Evolutionary conservation across 2,113 vertebrate species (phyloP).

Genomic region (Canis aureus): DNA sequence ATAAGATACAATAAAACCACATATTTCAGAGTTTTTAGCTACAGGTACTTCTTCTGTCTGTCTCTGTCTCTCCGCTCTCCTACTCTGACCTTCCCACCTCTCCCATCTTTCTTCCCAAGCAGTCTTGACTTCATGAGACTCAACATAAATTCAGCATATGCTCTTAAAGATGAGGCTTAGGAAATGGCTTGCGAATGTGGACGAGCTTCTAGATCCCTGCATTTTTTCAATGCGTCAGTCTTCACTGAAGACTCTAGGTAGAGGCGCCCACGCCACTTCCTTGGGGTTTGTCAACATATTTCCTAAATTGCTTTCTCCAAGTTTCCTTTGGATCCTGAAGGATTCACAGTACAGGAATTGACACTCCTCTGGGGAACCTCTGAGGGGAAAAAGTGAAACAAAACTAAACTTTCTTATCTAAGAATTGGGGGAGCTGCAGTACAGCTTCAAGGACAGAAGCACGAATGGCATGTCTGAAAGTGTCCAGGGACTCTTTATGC

Average conservation of each 20-base stretch:
- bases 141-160: background rate
- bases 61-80: background rate
- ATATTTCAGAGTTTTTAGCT: slow-evolving; percentile 11
- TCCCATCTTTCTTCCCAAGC: background rate
- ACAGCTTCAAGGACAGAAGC: background rate
- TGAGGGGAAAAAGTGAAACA: background rate
- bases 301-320: background rate
- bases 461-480: background rate
- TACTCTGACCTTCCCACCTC: background rate
- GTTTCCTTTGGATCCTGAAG: background rate
- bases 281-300: background rate
- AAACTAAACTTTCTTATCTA: slow-evolving; percentile 5
- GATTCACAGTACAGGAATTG: background rate
- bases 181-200: background rate
- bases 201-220: background rate
- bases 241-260: background rate
- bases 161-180: background rate
- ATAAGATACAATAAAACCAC: background rate
- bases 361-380: background rate
- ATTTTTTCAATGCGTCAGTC: background rate
- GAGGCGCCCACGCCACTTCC: background rate
- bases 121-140: background rate
- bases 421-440: background rate
- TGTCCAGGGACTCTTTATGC: background rate
- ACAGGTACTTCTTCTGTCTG: no score